Conservation (phyloP, 2,113 vertebrate species). For the Calyptommatus sinebrachiatus region DNA sequence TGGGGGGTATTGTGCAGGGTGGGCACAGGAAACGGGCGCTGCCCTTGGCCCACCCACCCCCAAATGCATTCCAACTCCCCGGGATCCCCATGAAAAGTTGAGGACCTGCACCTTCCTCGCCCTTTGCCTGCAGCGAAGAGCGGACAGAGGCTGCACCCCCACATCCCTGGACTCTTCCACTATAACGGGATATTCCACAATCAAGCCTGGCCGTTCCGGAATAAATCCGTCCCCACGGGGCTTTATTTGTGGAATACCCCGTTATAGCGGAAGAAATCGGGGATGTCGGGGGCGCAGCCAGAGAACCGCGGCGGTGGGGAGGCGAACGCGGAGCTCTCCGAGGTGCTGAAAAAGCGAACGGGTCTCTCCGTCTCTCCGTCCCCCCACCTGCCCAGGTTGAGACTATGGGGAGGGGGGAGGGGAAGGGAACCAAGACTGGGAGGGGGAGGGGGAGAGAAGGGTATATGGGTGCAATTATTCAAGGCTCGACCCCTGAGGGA, state of each 20-base stretch:
- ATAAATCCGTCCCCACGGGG: too few species aligned
- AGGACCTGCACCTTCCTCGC: neutral
- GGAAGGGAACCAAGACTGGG: neutral
- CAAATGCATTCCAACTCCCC: neutral
- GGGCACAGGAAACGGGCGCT: too few species aligned
- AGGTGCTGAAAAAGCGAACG: neutral
- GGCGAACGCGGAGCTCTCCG: neutral
- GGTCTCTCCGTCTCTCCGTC: neutral
- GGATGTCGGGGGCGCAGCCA: too few species aligned
- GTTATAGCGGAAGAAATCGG: too few species aligned
- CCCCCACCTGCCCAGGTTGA: neutral
- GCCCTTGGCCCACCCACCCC: too few species aligned
- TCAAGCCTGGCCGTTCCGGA: too few species aligned
- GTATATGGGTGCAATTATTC: neutral
- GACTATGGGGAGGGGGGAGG: neutral
- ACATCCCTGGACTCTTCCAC: too few species aligned
- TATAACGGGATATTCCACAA: too few species aligned
- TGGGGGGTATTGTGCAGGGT: accelerated
- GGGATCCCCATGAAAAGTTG: conserved; percentile 6
- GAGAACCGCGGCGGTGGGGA: too few species aligned
- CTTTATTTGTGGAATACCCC: too few species aligned
- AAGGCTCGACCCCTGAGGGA: neutral
- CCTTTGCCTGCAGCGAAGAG: neutral
- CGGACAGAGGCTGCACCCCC: too few species aligned
- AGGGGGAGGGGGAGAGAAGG: neutral